Evolutionary conservation across 2,113 vertebrate species (phyloP).

Genomic region (Psilopogon haemacephalus): DNA sequence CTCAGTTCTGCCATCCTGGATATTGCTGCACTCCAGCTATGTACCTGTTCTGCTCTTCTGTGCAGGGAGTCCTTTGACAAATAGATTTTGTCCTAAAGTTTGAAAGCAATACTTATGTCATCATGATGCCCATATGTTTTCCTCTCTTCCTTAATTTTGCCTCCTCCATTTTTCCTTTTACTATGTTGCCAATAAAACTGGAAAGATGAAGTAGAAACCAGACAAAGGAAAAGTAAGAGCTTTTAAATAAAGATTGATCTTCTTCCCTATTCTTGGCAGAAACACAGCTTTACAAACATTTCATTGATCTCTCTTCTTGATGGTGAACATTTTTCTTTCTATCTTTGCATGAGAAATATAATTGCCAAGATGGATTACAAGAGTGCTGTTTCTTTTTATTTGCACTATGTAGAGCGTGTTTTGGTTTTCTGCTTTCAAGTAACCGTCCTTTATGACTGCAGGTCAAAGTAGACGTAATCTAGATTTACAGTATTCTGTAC

Average conservation of each 20-base stretch:
- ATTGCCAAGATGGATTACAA: neutral
- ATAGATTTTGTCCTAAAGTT: neutral
- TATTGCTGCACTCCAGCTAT: neutral
- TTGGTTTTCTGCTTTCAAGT: slow-evolving; percentile 1
- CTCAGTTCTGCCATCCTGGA: neutral
- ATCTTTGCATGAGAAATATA: neutral
- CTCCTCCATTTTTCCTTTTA: neutral
- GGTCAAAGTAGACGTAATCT: neutral
- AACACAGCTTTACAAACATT: neutral
- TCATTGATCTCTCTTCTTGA: neutral
- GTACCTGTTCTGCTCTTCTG: neutral
- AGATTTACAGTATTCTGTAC: neutral
- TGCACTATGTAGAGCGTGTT: neutral
- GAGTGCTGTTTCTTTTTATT: slow-evolving; percentile 18
- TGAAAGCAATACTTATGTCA: neutral
- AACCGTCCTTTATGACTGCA: neutral
- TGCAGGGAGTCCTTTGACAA: neutral
- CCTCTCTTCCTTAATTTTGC: neutral
- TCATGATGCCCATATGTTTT: neutral
- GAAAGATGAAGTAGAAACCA: neutral
- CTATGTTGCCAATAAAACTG: neutral
- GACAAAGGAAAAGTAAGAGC: neutral
- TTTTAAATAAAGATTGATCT: slow-evolving; percentile 13
- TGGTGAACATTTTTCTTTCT: neutral
- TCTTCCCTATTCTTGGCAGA: neutral